phyloP scores from a whole-genome alignment of 2,113 vertebrate species.

The Bambusicola thoracicus region DNA sequence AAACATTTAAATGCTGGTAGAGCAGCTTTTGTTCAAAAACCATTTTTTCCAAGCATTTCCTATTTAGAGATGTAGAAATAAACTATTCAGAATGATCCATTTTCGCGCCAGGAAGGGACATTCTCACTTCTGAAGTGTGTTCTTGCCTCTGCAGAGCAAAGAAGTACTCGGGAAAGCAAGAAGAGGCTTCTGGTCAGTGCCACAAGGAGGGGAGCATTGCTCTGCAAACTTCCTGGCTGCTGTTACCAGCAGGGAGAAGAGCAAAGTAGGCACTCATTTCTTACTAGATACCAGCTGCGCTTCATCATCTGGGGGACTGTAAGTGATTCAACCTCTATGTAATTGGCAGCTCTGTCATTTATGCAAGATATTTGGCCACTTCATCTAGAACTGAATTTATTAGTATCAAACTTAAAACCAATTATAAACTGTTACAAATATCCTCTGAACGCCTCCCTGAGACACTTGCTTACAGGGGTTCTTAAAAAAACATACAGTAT shows the following conservation, averaged over 20 bases:
- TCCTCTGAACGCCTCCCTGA: background rate
- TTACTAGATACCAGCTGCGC: background rate
- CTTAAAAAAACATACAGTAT: background rate
- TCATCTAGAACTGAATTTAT: background rate
- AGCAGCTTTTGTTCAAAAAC: background rate
- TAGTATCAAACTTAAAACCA: background rate
- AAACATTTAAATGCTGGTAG: background rate
- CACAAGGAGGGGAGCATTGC: background rate
- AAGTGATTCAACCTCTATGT: background rate
- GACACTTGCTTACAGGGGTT: background rate
- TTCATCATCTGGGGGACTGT: background rate
- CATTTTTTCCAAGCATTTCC: background rate
- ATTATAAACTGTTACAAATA: background rate
- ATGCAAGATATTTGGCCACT: background rate
- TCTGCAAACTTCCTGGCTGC: background rate
- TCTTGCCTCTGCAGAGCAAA: background rate
- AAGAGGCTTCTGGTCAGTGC: background rate
- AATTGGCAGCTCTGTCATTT: background rate
- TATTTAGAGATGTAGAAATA: background rate
- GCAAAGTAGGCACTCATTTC: background rate
- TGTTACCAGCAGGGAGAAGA: background rate
- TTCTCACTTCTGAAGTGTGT: accelerated
- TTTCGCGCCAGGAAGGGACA: background rate
- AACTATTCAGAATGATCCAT: background rate
- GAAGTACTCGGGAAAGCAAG: too few species aligned